Conservation (phyloP, 2,113 vertebrate species). For the Harpagus bidentatus region DNA sequence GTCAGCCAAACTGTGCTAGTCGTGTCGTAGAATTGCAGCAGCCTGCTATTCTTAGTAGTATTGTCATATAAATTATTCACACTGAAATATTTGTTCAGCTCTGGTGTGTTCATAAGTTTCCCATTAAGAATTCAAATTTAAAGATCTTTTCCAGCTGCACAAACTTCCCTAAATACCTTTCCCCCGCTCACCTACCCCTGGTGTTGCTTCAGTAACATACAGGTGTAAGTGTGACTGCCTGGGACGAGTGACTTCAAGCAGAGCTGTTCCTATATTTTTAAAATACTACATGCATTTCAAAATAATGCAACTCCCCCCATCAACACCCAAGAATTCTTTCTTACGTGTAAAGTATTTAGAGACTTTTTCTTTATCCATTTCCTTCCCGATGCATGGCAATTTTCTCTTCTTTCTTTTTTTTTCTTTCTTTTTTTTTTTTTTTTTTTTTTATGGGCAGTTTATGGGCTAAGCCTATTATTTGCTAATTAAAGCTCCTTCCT, state of each 20-base stretch:
- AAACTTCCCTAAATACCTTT: constrained; percentile 10
- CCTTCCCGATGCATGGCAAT: background rate
- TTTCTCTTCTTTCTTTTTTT: background rate
- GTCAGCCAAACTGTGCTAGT: background rate
- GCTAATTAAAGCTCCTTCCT: background rate
- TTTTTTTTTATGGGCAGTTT: background rate
- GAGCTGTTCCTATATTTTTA: background rate
- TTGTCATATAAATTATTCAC: constrained; percentile 8
- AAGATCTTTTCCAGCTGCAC: constrained; percentile 29
- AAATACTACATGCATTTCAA: background rate
- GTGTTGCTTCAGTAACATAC: background rate
- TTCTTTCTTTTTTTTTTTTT: background rate
- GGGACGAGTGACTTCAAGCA: background rate
- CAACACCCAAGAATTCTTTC: background rate
- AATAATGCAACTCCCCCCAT: background rate
- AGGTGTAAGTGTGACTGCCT: background rate
- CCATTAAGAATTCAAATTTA: constrained; percentile 40
- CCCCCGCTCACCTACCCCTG: background rate
- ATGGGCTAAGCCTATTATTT: background rate
- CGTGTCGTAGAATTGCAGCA: background rate
- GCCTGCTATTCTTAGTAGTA: background rate
- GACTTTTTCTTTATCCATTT: background rate
- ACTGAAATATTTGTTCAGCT: background rate
- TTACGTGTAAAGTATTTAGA: background rate
- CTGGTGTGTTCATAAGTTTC: background rate